Base-by-base conservation (phyloP, 1,140 invertebrate species). In the Mactra quadrangularis region DNA sequence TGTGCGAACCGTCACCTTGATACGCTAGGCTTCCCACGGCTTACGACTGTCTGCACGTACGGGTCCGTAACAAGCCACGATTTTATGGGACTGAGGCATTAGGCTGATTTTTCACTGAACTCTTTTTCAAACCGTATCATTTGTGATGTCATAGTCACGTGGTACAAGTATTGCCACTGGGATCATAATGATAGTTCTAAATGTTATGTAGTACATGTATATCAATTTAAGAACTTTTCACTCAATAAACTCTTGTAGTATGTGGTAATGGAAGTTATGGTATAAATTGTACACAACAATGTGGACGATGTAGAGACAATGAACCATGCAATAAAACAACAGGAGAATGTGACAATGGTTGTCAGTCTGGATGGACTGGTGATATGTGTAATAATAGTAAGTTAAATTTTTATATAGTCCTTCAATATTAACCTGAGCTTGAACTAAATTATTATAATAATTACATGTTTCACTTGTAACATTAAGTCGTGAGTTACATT, bases 181-280 rank as follows among this genome's bases (percentile, higher is more conserved):
- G 11, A 50, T 50, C 11, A n/a, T 50, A 11, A 50, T 50, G 47
- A 13, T 50, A 50, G 11, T 50, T 11, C n/a, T 50, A 13, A 19
- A 2, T 29, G 19, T 3, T 29, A 4, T 25, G n/a, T 25, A 1
- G 27, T 60, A 60, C 31, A 4, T 13, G n/a, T 50, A 50, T n/a
- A 50, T 13, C 11, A n/a, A 13, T 13, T 50, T 50, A n/a, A 11
- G n/a, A 50, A 11, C n/a, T 11, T 13, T n/a, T 13, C 11, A n/a
- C n/a, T n/a, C 47, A 50, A 50, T n/a, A n/a, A n/a, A n/a, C n/a
- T 11, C 29, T 66, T 70, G 0, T 52, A 79, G 77, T 52, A 6
- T 79, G 77, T 57, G 77, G 70, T 19, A 52, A 79, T 55, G 77
- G 77, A 9, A 68, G 19, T 0, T 79, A 79, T 52, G 77, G 77